Percentiles rank a stretch among this genome's conserved stretches.
phyloP scores from a whole-genome alignment of 2,888 invertebrate genomes.

The Atrina japonica region DNA sequence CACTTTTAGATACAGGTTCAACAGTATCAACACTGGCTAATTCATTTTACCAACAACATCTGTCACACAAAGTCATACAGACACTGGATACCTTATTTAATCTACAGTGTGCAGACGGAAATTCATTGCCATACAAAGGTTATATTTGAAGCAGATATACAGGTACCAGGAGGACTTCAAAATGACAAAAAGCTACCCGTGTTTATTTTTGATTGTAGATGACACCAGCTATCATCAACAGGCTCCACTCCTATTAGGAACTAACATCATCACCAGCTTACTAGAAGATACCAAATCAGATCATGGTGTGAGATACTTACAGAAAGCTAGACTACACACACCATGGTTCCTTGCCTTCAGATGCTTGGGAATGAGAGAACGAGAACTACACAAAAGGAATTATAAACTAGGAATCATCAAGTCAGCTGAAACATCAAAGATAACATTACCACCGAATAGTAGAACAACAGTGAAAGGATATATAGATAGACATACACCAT shows the following conservation, averaged over 20 bases:
- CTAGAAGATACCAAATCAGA: not conserved
- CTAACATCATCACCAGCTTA: constrained; percentile 2
- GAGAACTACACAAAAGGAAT: constrained; percentile 16
- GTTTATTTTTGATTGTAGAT: not conserved
- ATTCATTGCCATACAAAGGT: not conserved
- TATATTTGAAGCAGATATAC: constrained; percentile 4
- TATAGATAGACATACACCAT: not conserved
- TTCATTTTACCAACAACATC: constrained; percentile 4
- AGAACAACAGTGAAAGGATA: not conserved
- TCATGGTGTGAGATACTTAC: constrained; percentile 17
- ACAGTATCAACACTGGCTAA: not conserved
- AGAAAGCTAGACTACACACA: constrained; percentile 21
- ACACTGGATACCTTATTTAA: not conserved
- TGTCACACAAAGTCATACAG: not conserved
- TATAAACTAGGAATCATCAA: constrained; percentile 28
- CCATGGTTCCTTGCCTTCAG: constrained; percentile 33
- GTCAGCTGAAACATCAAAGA: constrained; percentile 14
- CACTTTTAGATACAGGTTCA: no score
- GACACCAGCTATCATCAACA: constrained; percentile 8
- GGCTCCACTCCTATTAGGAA: constrained; percentile 1
- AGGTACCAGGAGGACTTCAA: not conserved
- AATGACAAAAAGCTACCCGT: not conserved
- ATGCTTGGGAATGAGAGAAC: constrained; percentile 18
- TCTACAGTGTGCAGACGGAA: constrained; percentile 12
- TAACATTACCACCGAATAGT: constrained; percentile 4